A percentile compares a stretch with the other conserved stretches of the same genome.
phyloP scores from a whole-genome alignment of 2,113 vertebrate genomes.

The Lepus europaeus region DNA sequence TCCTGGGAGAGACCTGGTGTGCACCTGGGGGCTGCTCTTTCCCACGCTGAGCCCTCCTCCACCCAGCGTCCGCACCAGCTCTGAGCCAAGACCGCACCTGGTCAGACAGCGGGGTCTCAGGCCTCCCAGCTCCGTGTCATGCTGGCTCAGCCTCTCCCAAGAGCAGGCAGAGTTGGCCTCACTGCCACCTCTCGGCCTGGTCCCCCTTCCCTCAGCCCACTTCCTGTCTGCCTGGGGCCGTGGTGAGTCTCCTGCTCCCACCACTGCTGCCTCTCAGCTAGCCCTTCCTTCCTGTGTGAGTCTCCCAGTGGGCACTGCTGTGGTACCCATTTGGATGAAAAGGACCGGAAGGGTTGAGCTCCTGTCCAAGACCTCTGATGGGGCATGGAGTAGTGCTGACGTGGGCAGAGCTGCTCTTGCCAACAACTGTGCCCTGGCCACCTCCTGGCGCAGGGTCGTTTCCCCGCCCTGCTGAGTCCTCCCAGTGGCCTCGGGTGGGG shows the following conservation, averaged over 20 bases:
- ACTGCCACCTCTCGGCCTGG: too few species aligned
- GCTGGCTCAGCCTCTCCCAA: not conserved
- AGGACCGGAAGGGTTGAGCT: fast-evolving
- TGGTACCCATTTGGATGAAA: not conserved
- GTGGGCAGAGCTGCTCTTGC: not conserved
- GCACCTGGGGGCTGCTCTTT: not conserved
- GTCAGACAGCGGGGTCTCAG: not conserved
- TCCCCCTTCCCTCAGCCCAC: too few species aligned
- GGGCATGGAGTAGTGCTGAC: fast-evolving
- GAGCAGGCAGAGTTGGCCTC: not conserved
- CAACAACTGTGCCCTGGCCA: fast-evolving
- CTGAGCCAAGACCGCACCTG: not conserved
- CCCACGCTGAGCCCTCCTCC: not conserved
- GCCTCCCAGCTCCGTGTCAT: not conserved
- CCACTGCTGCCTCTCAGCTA: fast-evolving
- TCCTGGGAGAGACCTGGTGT: not conserved
- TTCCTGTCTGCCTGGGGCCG: too few species aligned
- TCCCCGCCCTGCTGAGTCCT: not conserved
- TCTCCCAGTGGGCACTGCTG: too few species aligned
- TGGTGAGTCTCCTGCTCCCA: not conserved
- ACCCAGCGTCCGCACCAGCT: not conserved
- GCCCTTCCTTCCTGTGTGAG: not conserved
- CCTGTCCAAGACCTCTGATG: fast-evolving
- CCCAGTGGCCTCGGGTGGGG: not conserved
- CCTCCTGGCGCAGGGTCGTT: not conserved